phyloP scores from a whole-genome alignment of 2,113 vertebrate species.

The Vombatus ursinus region DNA sequence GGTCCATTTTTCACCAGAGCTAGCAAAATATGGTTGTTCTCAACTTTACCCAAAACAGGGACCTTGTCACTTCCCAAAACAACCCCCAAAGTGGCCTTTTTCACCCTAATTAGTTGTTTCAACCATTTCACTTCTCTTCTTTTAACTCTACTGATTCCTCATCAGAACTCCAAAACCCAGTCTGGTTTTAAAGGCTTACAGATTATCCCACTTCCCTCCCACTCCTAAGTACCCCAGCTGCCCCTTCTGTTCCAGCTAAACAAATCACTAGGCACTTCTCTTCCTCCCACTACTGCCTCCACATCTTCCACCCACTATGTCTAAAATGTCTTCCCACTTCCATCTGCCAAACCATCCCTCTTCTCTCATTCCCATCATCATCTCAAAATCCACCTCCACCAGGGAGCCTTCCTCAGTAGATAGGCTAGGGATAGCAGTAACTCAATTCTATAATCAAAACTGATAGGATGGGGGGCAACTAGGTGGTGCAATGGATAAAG shows the following conservation, averaged over 20 bases:
- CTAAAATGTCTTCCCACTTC: conserved; percentile 64
- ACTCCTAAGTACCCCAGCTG: conserved; percentile 44
- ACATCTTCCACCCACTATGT: conserved; percentile 47
- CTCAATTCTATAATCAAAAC: not conserved
- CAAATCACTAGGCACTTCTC: conserved; percentile 46
- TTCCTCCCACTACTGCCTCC: conserved; percentile 55
- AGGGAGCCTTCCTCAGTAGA: conserved; percentile 63
- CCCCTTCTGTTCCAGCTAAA: conserved; percentile 52
- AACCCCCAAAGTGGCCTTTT: conserved; percentile 35
- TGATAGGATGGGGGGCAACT: not conserved
- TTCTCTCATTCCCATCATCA: not conserved
- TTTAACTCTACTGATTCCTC: conserved; percentile 14
- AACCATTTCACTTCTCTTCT: conserved; percentile 35
- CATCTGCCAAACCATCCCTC: conserved; percentile 58
- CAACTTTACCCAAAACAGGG: conserved; percentile 33
- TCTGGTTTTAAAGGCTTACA: conserved; percentile 48
- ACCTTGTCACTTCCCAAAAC: conserved; percentile 33
- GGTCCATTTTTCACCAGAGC: not conserved
- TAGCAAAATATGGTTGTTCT: conserved; percentile 20
- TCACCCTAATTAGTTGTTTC: conserved; percentile 35
- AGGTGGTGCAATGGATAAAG: no score
- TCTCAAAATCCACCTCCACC: conserved; percentile 60
- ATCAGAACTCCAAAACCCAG: conserved; percentile 21
- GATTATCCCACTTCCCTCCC: conserved; percentile 54
- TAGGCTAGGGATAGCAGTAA: not conserved